Base-by-base conservation (phyloP, 2,113 vertebrate species). In the Bubo scandiacus region DNA sequence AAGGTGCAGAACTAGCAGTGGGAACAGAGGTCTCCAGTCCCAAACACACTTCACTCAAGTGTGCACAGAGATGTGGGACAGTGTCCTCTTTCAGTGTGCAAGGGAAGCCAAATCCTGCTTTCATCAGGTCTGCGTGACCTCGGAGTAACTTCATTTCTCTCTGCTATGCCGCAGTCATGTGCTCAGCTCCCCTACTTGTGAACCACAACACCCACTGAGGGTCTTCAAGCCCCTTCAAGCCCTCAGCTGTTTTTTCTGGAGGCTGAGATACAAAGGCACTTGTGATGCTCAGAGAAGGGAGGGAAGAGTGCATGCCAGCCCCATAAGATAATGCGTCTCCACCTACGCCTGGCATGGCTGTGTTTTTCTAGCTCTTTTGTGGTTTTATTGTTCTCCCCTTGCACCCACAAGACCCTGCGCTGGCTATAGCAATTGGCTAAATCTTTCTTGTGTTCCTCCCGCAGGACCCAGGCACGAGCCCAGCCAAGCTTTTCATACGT, bases 301-400 rank as follows among this genome's bases (percentile, higher is more conserved):
- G 38, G 59, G 47, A n/a, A 94, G 82, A 74, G 51, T 62, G 45
- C 84, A 29, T 7, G 81, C 77, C 91, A 87, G 79, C 63, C 78
- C 83, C 15, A 1, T 62, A 42, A 62, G 71, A 80, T 86, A 91
- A 86, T 16, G 15, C 0, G 0, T 93, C 90, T 96, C 92, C 94
- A 90, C 96, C 93, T 90, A 95, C 63, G 79, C 91, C 87, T 80
- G 80, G 67, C 62, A 85, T 65, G 42, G 68, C 68, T 93, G 34
- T 88, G 72, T 90, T 95, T 96, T 91, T 94, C 62, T 74, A 91
- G 71, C 89, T 95, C 40, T 94, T 91, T 86, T 96, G 95, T 87
- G 96, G 94, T 90, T 96, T 90, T 88, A 14, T 67, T 88, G 57
- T 65, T 92, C 80, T 93, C 66, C 23, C 42, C 20, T 68, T 90